These are phyloP conservation scores for Melieria picta DNA, from an alignment of 2,888 invertebrate species.

Conservation along the genomic window DNA sequence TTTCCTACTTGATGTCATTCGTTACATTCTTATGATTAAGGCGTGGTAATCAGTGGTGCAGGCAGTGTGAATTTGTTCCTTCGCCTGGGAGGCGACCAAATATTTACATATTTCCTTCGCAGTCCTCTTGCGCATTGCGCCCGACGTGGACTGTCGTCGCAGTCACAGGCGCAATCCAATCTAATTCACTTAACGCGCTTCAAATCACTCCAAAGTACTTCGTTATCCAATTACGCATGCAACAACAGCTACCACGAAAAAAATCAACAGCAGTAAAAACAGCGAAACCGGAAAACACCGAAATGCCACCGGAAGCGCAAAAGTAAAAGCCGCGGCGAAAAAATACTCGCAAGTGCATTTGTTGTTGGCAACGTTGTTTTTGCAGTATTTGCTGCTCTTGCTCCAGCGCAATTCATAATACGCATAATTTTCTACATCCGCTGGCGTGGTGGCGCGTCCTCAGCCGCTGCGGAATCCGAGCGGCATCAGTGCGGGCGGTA, in stretches of 20 bases:
- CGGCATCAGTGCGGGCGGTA: slow-evolving; percentile 53
- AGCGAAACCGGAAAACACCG: slow-evolving; percentile 7
- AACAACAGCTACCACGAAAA: slow-evolving; percentile 9
- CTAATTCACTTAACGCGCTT: slow-evolving; percentile 52
- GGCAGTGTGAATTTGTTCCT: too few species aligned
- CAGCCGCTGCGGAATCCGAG: slow-evolving; percentile 19
- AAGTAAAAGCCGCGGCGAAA: too few species aligned
- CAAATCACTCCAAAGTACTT: slow-evolving; percentile 48
- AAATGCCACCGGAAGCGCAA: neutral
- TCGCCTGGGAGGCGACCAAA: too few species aligned
- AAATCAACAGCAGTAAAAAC: neutral
- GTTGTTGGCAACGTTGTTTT: neutral
- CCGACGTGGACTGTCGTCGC: too few species aligned
- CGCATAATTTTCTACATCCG: slow-evolving; percentile 43
- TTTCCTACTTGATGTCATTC: too few species aligned
- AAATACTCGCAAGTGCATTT: too few species aligned
- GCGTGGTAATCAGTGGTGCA: too few species aligned
- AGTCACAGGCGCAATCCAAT: slow-evolving; percentile 22
- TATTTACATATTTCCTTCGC: too few species aligned
- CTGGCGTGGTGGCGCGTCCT: slow-evolving; percentile 30
- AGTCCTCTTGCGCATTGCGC: too few species aligned
- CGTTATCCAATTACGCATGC: slow-evolving; percentile 50
- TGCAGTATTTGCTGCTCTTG: neutral
- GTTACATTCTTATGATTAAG: too few species aligned
- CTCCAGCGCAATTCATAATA: slow-evolving; percentile 20